Evolutionary conservation across 1,140 invertebrate species (phyloP), one percentile per base, ranked within the genome.

Genomic region (Zaprionus lachaisei): DNA sequence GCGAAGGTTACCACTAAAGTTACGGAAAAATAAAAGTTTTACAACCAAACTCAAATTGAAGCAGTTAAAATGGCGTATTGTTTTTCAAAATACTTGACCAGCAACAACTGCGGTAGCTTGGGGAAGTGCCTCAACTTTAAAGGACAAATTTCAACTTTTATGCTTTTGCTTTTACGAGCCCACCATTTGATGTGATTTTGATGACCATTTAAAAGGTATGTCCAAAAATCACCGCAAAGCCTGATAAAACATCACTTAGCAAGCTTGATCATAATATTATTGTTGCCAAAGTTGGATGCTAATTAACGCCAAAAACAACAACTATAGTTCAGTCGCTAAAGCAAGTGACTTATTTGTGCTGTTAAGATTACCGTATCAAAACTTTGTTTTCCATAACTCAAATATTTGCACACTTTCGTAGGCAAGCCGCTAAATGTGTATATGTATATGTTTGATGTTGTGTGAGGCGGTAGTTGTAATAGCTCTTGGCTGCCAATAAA

Each of bases 61-160:
- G 79, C 71, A 81, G 82, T 85, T 86, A 82, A 68, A 81, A 79
- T 85, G 67, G 79, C 79, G 79, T 86, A 86, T 86, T 85, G 83
- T 86, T 85, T 47, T 47, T 17, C 41, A 79, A 81, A 79, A 85
- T 79, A 79, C 79, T 82, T 85, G 83, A 78, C 82, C 79, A 70
- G 67, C 37, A 62, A 60, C 6, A 47, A 15, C 55, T 26, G 41
- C 20, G 34, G 56, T 17, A 15, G 38, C 14, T 15, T 12, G 17
- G 9, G 11, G 26, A 66, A 72, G 56, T 66, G 60, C 6, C 37
- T 68, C 54, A 82, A 78, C 66, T 83, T 83, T 54, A 60, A 66
- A 51, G 71, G 67, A 84, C 77, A 80, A 84, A 83, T 83, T 83
- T 68, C n/a, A 44, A 44, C 15, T 17, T 17, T 44, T 17, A 17